These are phyloP conservation scores for Lithophane socia DNA, from an alignment of 2,888 invertebrate genomes.

Conservation along the genomic window DNA sequence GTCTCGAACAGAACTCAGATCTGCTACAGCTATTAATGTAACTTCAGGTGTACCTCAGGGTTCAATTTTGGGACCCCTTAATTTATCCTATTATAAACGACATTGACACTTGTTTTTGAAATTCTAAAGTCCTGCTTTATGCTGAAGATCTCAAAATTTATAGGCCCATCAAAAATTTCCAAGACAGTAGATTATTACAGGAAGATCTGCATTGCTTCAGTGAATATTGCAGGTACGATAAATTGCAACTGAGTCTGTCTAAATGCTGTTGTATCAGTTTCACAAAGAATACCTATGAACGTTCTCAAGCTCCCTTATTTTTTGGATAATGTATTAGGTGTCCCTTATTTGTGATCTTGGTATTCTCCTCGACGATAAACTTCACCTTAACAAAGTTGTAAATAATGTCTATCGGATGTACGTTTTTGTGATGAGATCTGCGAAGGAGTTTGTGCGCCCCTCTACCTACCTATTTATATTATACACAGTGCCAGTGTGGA, in stretches of 20 bases:
- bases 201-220: too few relatives aligned
- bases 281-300: background rate
- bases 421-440: background rate
- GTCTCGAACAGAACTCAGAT: background rate
- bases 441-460: background rate
- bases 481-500: background rate
- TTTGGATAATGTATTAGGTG: background rate
- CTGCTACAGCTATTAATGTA: background rate
- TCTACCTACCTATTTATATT: background rate
- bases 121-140: too few relatives aligned
- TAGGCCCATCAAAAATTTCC: too few relatives aligned
- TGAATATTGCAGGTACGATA: too few relatives aligned
- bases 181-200: too few relatives aligned
- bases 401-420: background rate
- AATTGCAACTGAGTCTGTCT: too few relatives aligned
- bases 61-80: background rate
- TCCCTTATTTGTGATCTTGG: background rate
- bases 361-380: background rate
- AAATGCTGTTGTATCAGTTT: background rate
- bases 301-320: background rate
- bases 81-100: too few relatives aligned
- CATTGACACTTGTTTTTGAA: too few relatives aligned
- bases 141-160: too few relatives aligned
- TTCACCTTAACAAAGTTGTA: background rate
- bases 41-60: background rate